These are phyloP conservation scores for Holacanthella duospinosa DNA, from an alignment of 2,888 invertebrate genomes.

Conservation along the genomic window DNA sequence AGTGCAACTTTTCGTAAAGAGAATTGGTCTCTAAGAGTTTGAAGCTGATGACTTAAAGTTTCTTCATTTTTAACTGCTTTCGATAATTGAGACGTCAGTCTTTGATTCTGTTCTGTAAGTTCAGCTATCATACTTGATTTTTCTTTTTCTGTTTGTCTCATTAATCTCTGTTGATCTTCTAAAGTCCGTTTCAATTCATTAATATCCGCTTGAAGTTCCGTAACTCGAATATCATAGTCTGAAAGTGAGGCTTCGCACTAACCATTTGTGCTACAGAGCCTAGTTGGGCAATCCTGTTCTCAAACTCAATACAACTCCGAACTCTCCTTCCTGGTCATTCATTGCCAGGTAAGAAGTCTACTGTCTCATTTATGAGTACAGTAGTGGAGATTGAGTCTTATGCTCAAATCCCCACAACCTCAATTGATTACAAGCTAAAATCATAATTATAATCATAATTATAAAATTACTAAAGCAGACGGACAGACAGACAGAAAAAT, in stretches of 20 bases:
- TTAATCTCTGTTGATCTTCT: slow-evolving; percentile 46
- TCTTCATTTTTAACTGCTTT: slow-evolving; percentile 62
- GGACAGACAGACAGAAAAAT: no score
- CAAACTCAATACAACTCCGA: no score
- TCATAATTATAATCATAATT: no score
- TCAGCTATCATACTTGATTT: slow-evolving; percentile 69
- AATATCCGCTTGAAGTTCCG: slow-evolving; percentile 82
- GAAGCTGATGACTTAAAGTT: slow-evolving; percentile 66
- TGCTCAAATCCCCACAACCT: no score
- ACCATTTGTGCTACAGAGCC: no score
- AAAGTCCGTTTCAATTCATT: slow-evolving; percentile 66
- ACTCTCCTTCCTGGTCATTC: no score
- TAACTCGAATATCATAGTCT: slow-evolving; percentile 74
- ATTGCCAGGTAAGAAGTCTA: no score
- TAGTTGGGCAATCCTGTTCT: no score
- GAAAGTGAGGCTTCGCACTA: slow-evolving; percentile 75
- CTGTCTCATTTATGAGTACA: no score
- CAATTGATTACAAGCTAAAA: no score
- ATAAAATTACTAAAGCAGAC: no score
- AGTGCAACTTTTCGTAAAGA: slow-evolving; percentile 65
- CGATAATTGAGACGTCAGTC: slow-evolving; percentile 73
- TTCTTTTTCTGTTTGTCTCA: slow-evolving; percentile 50
- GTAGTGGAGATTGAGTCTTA: no score
- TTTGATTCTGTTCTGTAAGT: slow-evolving; percentile 76
- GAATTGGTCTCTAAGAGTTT: slow-evolving; percentile 72